phyloP scores from a whole-genome alignment of 2,797 vertebrate genomes.

The Morelia viridis region DNA sequence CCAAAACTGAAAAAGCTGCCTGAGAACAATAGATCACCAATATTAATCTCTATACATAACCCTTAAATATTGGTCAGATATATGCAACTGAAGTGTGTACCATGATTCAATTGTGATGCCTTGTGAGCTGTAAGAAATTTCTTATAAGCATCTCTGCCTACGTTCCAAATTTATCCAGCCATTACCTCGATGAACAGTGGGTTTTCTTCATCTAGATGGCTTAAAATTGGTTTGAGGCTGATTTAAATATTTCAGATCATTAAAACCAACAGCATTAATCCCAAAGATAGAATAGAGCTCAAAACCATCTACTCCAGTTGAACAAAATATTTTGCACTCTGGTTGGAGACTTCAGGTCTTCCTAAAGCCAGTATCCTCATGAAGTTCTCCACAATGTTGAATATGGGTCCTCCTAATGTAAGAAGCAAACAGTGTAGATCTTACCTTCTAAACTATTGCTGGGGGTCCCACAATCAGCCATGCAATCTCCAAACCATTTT shows the following conservation, averaged over 20 bases:
- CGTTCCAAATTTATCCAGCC: not conserved
- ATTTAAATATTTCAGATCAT: not conserved
- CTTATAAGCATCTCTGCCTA: not conserved
- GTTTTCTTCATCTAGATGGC: not conserved
- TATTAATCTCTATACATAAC: no score
- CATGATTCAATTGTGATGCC: not conserved
- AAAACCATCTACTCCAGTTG: no score
- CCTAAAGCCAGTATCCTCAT: no score
- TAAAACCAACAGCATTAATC: not conserved
- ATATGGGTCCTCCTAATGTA: no score
- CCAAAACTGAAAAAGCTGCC: not conserved
- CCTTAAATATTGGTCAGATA: not conserved
- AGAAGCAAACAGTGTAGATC: no score
- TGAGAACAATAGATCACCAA: not conserved
- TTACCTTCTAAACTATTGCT: no score
- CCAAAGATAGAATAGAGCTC: not conserved
- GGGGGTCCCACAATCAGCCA: no score
- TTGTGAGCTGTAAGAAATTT: not conserved
- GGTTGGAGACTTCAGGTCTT: no score
- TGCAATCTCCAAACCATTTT: no score
- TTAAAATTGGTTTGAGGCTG: not conserved
- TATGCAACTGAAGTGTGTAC: not conserved
- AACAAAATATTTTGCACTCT: no score
- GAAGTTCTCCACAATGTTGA: no score
- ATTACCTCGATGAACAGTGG: not conserved